A percentile compares a stretch with the other conserved stretches of the same genome.
phyloP scores from a whole-genome alignment of 2,113 vertebrate species.

The Tor tambroides region DNA sequence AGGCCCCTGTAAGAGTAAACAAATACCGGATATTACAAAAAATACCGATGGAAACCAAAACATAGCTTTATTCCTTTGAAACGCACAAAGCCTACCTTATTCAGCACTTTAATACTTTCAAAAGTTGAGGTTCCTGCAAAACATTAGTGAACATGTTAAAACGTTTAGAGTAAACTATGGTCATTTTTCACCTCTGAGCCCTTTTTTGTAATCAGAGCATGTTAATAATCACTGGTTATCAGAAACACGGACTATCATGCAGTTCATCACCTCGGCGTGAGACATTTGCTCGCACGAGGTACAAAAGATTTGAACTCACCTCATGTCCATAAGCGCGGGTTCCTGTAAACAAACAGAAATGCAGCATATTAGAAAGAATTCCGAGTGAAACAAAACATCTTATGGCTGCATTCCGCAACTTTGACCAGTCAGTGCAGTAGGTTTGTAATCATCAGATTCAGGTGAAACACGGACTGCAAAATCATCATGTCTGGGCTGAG shows the following conservation, averaged over 20 bases:
- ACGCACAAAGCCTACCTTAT: too few relatives aligned
- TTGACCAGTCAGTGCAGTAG: constrained; percentile 46
- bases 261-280: constrained; percentile 70
- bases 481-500: constrained; percentile 71
- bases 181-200: fast-evolving
- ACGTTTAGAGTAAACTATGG: not conserved
- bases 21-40: too few relatives aligned
- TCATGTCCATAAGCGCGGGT: not conserved
- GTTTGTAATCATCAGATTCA: constrained; percentile 52
- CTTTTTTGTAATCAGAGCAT: constrained; percentile 70
- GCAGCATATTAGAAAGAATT: not conserved
- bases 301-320: constrained; percentile 1
- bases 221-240: constrained; percentile 48
- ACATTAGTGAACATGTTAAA: not conserved
- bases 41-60: too few relatives aligned
- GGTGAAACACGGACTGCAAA: constrained; percentile 67
- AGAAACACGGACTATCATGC: constrained; percentile 61
- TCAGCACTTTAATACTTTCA: too few relatives aligned
- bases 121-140: not conserved
- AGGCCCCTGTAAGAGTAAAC: too few relatives aligned
- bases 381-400: not conserved
- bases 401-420: not conserved
- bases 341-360: not conserved
- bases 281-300: not conserved
- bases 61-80: too few relatives aligned